Conservation (phyloP, 2,113 vertebrate species). For the Crocuta crocuta region DNA sequence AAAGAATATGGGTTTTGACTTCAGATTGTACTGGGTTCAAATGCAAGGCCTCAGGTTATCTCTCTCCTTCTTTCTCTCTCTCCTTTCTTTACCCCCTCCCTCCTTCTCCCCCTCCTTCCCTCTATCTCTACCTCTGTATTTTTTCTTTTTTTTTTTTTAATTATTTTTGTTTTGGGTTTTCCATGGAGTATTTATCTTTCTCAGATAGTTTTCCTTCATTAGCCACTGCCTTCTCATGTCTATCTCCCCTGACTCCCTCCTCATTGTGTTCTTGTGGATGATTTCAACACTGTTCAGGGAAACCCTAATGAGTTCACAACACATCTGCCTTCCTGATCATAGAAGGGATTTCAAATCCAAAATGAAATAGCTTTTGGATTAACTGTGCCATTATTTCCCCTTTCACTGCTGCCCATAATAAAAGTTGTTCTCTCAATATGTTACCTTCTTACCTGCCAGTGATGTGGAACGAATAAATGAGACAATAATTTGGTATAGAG, state of each 20-base stretch:
- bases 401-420: constrained; percentile 30
- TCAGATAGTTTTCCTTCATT: constrained; percentile 27
- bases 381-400: constrained; percentile 61
- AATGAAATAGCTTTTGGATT: constrained; percentile 64
- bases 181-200: constrained; percentile 44
- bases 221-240: neutral
- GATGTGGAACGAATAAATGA: constrained; percentile 57
- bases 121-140: neutral
- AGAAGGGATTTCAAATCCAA: constrained; percentile 65
- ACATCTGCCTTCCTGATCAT: constrained; percentile 58
- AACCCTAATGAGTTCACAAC: constrained; percentile 55
- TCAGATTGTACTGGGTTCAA: neutral
- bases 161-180: constrained; percentile 37
- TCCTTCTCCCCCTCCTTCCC: neutral
- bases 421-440: constrained; percentile 50
- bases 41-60: neutral
- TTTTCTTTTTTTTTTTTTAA: neutral
- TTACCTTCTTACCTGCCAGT: constrained; percentile 56
- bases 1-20: neutral
- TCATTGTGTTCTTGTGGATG: constrained; percentile 49
- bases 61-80: neutral
- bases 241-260: neutral
- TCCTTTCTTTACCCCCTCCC: no score
- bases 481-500: constrained; percentile 16
- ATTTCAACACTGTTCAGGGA: constrained; percentile 47